These are phyloP conservation scores for Amphipyra tragopoginis DNA, from an alignment of 2,888 invertebrate species.

Conservation along the genomic window DNA sequence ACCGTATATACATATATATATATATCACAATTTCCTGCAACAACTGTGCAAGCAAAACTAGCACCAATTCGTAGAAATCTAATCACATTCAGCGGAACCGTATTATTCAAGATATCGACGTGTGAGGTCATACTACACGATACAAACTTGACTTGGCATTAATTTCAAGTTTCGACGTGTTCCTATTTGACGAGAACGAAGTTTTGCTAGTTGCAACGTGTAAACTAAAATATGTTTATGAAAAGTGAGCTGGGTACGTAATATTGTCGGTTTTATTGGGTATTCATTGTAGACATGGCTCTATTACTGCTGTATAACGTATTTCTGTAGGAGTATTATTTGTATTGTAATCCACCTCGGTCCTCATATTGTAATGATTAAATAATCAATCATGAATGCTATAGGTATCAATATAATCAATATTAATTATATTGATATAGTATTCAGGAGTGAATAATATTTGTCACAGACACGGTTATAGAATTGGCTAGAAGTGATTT, in stretches of 20 bases:
- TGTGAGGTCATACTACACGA: conserved; percentile 3
- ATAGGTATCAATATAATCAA: too few relatives aligned
- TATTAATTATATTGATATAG: too few relatives aligned
- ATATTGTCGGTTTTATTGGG: neutral
- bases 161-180: conserved; percentile 28
- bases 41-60: conserved; percentile 1
- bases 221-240: conserved; percentile 6
- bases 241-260: neutral
- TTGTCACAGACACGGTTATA: too few relatives aligned
- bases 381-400: too few relatives aligned
- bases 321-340: too few relatives aligned
- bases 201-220: conserved; percentile 3
- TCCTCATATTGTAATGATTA: too few relatives aligned
- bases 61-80: conserved; percentile 1
- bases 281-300: too few relatives aligned
- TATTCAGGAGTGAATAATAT: too few relatives aligned
- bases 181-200: conserved; percentile 9
- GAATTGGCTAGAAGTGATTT: too few relatives aligned
- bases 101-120: conserved; percentile 13
- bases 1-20: too few relatives aligned
- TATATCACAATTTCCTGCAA: neutral
- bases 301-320: too few relatives aligned
- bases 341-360: too few relatives aligned
- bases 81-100: conserved; percentile 6
- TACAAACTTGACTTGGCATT: conserved; percentile 3